phyloP scores from a whole-genome alignment of 2,888 invertebrate species.

The Aporophyla nigra region DNA sequence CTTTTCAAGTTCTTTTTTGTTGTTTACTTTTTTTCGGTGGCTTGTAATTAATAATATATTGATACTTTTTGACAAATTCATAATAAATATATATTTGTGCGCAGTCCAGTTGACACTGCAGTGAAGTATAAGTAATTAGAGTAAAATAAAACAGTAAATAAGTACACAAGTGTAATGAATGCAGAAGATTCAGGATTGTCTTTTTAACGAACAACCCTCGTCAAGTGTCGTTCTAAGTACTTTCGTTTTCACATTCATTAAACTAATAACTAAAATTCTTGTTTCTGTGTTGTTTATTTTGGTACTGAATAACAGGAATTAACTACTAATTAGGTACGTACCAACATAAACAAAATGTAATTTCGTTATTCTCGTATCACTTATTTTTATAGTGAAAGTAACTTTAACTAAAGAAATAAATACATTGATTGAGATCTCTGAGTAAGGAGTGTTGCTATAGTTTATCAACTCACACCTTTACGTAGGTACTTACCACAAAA shows the following conservation, averaged over 20 bases:
- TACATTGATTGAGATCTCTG: not conserved
- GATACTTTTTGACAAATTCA: not conserved
- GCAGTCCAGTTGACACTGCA: not conserved
- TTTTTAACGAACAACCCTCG: constrained; percentile 75
- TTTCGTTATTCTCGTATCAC: not conserved
- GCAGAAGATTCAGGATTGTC: constrained; percentile 65
- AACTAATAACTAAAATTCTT: constrained; percentile 29
- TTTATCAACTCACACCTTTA: not conserved
- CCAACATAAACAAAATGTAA: not conserved
- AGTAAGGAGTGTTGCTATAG: not conserved
- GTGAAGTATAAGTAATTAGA: not conserved
- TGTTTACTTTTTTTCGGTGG: constrained; percentile 32
- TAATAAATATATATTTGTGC: not conserved
- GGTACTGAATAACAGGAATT: not conserved
- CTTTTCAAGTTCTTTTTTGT: not conserved
- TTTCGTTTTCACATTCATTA: constrained; percentile 29
- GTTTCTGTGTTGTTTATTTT: constrained; percentile 13
- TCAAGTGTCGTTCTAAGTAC: constrained; percentile 68
- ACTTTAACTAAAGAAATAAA: not conserved
- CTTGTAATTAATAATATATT: constrained; percentile 2
- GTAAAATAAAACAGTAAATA: not conserved
- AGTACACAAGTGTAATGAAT: constrained; percentile 58
- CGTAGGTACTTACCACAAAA: not conserved
- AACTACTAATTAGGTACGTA: not conserved
- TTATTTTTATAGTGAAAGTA: not conserved